Evolutionary conservation across 2,888 invertebrate species (phyloP).

Genomic region (Zelleria hepariella): DNA sequence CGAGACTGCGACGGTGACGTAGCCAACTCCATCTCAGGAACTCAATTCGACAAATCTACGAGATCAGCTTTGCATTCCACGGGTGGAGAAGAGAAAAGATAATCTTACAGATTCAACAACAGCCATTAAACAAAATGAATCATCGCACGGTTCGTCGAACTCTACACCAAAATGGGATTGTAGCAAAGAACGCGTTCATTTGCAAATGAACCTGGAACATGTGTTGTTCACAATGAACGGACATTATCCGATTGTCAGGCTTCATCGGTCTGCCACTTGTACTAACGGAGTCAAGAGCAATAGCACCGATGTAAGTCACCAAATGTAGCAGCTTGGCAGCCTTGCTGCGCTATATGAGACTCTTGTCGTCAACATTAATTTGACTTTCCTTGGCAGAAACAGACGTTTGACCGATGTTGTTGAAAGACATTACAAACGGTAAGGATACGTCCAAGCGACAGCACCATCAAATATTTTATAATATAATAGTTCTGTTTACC

Average conservation of each 20-base stretch:
- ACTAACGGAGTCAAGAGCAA: constrained; percentile 31
- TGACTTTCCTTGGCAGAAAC: neutral
- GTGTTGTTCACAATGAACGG: constrained; percentile 34
- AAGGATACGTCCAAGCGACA: no score
- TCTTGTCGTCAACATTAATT: neutral
- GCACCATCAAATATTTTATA: no score
- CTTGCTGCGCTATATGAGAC: constrained; percentile 52
- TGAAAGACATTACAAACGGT: no score
- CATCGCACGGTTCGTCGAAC: constrained; percentile 41
- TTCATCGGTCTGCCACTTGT: constrained; percentile 23
- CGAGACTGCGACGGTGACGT: no score
- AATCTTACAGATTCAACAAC: neutral
- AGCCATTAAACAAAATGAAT: constrained; percentile 34
- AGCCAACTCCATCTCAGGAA: no score
- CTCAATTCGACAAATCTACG: neutral
- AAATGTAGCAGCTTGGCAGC: constrained; percentile 62
- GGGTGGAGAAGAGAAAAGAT: neutral
- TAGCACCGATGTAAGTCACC: constrained; percentile 66
- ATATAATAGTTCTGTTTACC: no score
- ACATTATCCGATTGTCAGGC: constrained; percentile 25
- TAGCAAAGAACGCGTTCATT: constrained; percentile 25
- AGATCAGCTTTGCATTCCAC: neutral
- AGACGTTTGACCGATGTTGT: neutral
- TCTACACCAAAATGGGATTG: constrained; percentile 31
- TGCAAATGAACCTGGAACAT: constrained; percentile 30